Percentiles rank a stretch among this genome's conserved stretches.
These are phyloP conservation scores for Buathra laborator DNA, from an alignment of 2,888 invertebrate species.

Conservation along the genomic window DNA sequence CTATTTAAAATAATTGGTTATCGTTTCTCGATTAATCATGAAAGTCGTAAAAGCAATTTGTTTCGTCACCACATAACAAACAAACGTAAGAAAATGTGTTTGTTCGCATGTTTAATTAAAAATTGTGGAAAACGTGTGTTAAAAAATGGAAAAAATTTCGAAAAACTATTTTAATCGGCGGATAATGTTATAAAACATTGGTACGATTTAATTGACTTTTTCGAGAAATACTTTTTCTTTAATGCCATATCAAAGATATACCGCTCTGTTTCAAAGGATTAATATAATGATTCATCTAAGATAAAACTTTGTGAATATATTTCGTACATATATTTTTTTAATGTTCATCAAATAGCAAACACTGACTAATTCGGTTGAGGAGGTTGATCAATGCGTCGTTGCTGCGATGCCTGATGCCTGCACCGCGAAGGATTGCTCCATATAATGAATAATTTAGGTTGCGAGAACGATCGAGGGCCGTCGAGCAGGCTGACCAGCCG, in stretches of 20 bases:
- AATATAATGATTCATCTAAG: background rate
- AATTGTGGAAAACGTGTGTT: background rate
- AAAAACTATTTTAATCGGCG: background rate
- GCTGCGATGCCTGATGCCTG: slow-evolving; percentile 26
- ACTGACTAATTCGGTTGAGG: slow-evolving; percentile 26
- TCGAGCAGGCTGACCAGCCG: slow-evolving; percentile 70
- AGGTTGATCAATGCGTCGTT: slow-evolving; percentile 25
- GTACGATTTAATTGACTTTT: background rate
- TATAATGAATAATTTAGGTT: slow-evolving; percentile 84
- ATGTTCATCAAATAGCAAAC: background rate
- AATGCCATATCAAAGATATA: background rate
- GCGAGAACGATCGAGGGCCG: slow-evolving; percentile 74
- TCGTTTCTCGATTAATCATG: background rate
- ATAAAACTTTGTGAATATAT: background rate
- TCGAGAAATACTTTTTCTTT: background rate
- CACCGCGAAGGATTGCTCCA: slow-evolving; percentile 75
- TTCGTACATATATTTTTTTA: background rate
- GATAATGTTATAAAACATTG: background rate
- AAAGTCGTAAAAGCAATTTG: background rate
- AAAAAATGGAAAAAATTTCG: background rate
- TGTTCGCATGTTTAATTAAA: background rate
- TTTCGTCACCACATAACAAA: background rate
- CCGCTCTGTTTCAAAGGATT: background rate
- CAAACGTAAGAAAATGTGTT: background rate
- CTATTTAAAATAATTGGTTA: background rate